Conservation (phyloP, 2,888 invertebrate genomes). For the Aelia acuminata region DNA sequence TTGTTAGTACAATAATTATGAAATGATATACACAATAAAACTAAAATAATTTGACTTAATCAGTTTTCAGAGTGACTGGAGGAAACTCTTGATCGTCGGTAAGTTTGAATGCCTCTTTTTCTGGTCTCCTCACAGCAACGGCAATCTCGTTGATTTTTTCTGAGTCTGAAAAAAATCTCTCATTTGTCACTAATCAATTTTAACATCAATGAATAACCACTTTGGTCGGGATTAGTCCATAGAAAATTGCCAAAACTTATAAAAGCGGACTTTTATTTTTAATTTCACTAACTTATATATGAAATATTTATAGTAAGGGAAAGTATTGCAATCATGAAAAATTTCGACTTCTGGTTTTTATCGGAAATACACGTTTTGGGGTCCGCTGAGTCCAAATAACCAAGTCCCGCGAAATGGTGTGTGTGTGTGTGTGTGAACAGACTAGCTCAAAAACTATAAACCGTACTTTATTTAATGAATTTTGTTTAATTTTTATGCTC, state of each 20-base stretch:
- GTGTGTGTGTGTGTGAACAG: too few species aligned
- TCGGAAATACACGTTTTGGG: too few species aligned
- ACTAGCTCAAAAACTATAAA: too few species aligned
- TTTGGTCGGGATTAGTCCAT: background rate
- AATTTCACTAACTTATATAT: too few species aligned
- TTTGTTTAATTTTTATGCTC: too few species aligned
- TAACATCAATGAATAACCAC: background rate
- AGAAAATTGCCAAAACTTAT: background rate
- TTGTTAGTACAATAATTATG: background rate
- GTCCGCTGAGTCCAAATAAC: too few species aligned
- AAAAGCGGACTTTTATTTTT: too few species aligned
- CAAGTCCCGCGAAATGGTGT: too few species aligned
- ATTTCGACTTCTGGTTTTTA: too few species aligned
- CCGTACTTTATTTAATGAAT: too few species aligned
- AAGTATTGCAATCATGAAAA: too few species aligned
- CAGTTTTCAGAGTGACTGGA: constrained; percentile 78
- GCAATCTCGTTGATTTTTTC: constrained; percentile 82
- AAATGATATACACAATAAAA: background rate
- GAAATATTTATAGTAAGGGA: too few species aligned
- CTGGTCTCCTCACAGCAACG: constrained; percentile 79
- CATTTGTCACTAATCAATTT: background rate
- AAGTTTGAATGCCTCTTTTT: constrained; percentile 80
- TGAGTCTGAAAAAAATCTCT: constrained; percentile 73
- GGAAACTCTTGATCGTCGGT: constrained; percentile 89
- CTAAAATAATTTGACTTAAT: constrained; percentile 67